Evolutionary conservation across 64 coral and sea anemone species (phyloP).

Genomic region (Hydrozoanthus tunicans): DNA sequence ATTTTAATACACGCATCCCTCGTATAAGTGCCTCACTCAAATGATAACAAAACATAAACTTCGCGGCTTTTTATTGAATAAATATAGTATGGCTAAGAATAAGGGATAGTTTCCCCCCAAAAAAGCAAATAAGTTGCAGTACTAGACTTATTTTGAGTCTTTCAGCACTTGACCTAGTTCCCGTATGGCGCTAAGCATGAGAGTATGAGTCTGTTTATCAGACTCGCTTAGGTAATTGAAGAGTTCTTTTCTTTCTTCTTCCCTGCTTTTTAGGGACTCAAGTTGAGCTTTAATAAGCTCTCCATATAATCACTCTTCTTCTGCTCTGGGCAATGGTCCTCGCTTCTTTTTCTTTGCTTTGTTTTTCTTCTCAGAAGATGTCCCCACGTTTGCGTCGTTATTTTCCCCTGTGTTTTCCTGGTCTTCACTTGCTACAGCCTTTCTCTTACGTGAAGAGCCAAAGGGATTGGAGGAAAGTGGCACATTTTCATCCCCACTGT

Average conservation of each 20-base stretch:
- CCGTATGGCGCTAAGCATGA: constrained; percentile 37
- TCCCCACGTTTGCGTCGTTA: background rate
- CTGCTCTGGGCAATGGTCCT: constrained; percentile 1
- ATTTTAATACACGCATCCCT: too few species aligned
- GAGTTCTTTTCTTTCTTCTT: constrained; percentile 41
- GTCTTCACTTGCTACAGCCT: background rate
- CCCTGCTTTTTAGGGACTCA: constrained; percentile 48
- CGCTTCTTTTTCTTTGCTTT: background rate
- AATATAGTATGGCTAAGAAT: background rate
- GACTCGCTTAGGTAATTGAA: constrained; percentile 50
- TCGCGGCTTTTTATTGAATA: too few species aligned
- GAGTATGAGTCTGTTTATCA: constrained; percentile 54
- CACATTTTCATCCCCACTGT: background rate
- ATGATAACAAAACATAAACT: too few species aligned
- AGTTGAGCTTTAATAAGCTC: constrained; percentile 49
- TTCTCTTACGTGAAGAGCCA: constrained; percentile 16
- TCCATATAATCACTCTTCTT: constrained; percentile 16
- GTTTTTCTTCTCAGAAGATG: constrained; percentile 9
- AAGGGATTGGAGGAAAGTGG: constrained; percentile 26
- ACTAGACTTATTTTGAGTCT: constrained; percentile 21
- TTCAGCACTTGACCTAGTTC: constrained; percentile 52
- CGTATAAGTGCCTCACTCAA: too few species aligned
- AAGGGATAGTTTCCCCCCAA: background rate
- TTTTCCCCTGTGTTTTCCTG: constrained; percentile 1
- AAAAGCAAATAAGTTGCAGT: background rate